These are phyloP conservation scores for Phylloscopus collybita DNA, from an alignment of 2,797 vertebrate genomes.

Conservation along the genomic window DNA sequence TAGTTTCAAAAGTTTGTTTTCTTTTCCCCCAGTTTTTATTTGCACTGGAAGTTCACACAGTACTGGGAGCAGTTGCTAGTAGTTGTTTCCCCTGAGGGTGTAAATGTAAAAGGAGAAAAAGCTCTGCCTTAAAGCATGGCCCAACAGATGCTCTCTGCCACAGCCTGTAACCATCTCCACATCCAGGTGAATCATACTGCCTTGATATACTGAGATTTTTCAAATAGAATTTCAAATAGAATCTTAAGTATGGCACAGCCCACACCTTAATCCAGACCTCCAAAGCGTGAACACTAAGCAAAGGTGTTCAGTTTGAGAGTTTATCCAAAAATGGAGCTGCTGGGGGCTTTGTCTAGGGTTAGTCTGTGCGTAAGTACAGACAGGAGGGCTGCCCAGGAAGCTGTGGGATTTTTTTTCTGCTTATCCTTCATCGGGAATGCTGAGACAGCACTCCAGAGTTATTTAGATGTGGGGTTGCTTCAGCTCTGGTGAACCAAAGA, in stretches of 20 bases:
- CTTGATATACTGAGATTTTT: background rate
- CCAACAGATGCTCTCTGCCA: slow-evolving; percentile 20
- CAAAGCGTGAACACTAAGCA: background rate
- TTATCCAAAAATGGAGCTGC: background rate
- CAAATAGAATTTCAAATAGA: background rate
- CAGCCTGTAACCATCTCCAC: background rate
- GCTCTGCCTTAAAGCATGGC: background rate
- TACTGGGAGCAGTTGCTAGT: background rate
- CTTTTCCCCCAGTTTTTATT: background rate
- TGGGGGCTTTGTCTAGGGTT: background rate
- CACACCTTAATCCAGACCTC: background rate
- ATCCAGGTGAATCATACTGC: background rate
- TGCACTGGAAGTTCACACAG: background rate
- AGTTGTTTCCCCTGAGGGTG: slow-evolving; percentile 1
- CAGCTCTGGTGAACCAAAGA: background rate
- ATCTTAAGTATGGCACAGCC: background rate
- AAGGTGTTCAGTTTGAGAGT: background rate
- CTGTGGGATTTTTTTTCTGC: background rate
- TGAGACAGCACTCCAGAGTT: background rate
- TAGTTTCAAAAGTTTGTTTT: background rate
- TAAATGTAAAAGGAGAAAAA: background rate
- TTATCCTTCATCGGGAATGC: background rate
- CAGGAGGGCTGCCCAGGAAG: background rate
- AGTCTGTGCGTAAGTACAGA: background rate
- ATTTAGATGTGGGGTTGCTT: background rate